phyloP scores from a whole-genome alignment of 1,140 invertebrate genomes.

The Hyles euphorbiae region DNA sequence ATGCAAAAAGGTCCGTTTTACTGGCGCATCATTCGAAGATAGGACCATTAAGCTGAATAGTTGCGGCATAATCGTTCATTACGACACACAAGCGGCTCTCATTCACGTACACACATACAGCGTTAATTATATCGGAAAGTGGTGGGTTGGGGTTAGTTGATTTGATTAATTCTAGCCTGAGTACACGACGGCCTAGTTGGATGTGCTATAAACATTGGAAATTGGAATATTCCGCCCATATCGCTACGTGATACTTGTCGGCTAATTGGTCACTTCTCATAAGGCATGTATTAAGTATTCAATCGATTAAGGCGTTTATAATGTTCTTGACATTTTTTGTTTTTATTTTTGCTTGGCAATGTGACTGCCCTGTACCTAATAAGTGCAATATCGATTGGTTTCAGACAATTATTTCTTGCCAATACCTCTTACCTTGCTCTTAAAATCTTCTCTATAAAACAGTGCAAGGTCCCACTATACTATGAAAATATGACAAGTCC shows the following conservation, averaged over 20 bases:
- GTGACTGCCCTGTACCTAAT: too few species aligned
- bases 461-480: too few species aligned
- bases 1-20: conserved; percentile 50
- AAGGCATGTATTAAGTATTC: background rate
- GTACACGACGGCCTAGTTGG: conserved; percentile 58
- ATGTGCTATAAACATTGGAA: conserved; percentile 58
- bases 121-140: conserved; percentile 75
- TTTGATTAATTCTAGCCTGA: conserved; percentile 73
- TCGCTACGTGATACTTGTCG: conserved; percentile 25
- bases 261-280: conserved; percentile 31
- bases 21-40: conserved; percentile 26
- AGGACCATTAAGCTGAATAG: conserved; percentile 47
- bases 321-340: too few species aligned
- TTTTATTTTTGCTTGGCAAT: too few species aligned
- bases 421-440: too few species aligned
- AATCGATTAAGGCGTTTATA: background rate
- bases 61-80: conserved; percentile 72
- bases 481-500: too few species aligned
- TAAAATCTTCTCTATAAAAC: too few species aligned
- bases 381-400: too few species aligned
- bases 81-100: conserved; percentile 55
- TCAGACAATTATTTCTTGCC: too few species aligned
- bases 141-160: conserved; percentile 70
- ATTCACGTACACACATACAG: conserved; percentile 9
- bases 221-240: conserved; percentile 50